phyloP scores from a whole-genome alignment of 2,113 vertebrate species.

The Ellobius talpinus region DNA sequence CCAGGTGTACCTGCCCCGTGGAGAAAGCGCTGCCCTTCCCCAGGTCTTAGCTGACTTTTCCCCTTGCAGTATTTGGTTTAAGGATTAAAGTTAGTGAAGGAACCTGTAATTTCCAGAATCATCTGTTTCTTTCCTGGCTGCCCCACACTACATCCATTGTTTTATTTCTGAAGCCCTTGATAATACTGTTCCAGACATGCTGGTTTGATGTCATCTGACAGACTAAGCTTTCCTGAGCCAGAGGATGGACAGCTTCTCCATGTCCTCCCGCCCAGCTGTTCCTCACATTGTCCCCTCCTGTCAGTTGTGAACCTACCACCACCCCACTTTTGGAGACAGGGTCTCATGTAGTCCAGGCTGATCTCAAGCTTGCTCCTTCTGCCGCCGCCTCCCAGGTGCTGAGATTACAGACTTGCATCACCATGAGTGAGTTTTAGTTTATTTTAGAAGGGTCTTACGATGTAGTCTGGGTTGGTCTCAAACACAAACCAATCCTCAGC shows the following conservation, averaged over 20 bases:
- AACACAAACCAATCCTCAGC: not conserved
- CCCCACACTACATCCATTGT: conserved; percentile 20
- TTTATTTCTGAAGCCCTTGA: conserved; percentile 34
- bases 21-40: not conserved
- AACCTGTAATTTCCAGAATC: conserved; percentile 71
- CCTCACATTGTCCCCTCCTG: not conserved
- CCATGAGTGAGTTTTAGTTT: not conserved
- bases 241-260: not conserved
- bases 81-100: conserved; percentile 65
- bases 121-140: conserved; percentile 59
- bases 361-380: not conserved
- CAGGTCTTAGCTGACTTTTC: conserved; percentile 19
- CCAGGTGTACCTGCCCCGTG: not conserved
- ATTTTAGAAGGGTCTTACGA: not conserved
- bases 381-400: not conserved
- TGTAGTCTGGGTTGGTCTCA: not conserved
- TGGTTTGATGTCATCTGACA: not conserved
- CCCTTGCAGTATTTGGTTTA: conserved; percentile 66
- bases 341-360: not conserved
- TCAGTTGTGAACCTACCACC: too few species aligned
- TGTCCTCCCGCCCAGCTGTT: not conserved
- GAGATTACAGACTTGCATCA: not conserved
- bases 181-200: conserved; percentile 21
- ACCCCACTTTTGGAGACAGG: not conserved
- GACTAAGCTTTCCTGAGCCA: not conserved